Percentiles rank a stretch among this genome's conserved stretches.
Evolutionary conservation across 1,140 invertebrate species (phyloP).

Genomic region (Dermatophagoides farinae): DNA sequence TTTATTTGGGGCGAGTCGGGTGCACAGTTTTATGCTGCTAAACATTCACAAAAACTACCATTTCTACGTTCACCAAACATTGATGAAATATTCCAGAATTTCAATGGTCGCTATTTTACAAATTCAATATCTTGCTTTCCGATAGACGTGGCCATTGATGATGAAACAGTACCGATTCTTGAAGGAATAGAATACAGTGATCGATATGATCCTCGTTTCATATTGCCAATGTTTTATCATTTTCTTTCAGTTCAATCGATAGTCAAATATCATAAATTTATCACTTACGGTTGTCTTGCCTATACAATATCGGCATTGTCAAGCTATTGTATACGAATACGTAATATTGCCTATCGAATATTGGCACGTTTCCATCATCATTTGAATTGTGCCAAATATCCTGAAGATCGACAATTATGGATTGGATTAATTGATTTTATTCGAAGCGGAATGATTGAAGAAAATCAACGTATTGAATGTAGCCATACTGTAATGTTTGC

Average conservation of each 20-base stretch:
- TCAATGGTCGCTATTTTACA: not conserved
- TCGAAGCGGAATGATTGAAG: constrained; percentile 3
- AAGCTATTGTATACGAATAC: not conserved
- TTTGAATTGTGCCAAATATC: constrained; percentile 5
- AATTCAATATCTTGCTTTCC: constrained; percentile 3
- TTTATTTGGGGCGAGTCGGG: constrained; percentile 8
- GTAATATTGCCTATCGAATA: constrained; percentile 1
- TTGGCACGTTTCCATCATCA: not conserved
- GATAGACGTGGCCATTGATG: not conserved
- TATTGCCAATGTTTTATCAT: constrained; percentile 12
- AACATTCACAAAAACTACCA: constrained; percentile 1
- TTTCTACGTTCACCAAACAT: constrained; percentile 2
- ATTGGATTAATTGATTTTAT: constrained; percentile 5
- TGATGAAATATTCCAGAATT: not conserved
- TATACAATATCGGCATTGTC: constrained; percentile 5
- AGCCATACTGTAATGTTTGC: constrained; percentile 1
- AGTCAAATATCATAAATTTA: constrained; percentile 9
- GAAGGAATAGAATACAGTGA: not conserved
- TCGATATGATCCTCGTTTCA: constrained; percentile 11
- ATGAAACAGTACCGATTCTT: not conserved
- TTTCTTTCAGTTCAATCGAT: not conserved
- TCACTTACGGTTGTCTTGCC: not conserved
- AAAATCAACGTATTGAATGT: constrained; percentile 1
- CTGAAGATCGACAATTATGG: constrained; percentile 8
- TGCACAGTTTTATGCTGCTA: constrained; percentile 3